Evolutionary conservation across 1,140 invertebrate species (phyloP), one percentile per base, ranked within the genome.

Genomic region (Ceratosolen fusciceps): DNA sequence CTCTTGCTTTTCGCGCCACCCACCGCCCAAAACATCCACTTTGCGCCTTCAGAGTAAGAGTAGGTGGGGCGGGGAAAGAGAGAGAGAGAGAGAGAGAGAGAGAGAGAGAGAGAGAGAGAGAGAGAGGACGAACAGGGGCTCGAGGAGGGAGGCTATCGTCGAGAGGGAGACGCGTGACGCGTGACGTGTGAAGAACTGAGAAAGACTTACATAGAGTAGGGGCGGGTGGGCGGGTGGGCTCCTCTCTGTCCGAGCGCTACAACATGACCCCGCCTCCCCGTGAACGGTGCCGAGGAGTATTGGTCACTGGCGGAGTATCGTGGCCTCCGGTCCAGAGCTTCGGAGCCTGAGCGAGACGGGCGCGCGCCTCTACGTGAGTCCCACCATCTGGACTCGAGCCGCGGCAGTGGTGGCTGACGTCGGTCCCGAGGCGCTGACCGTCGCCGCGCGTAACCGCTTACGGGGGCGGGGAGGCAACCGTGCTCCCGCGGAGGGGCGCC

Each of bases 271-370:
- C n/a, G 60, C 60, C 31, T 65, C 31, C 60, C 60, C 60, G 60
- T 34, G 31, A 65, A 65, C 14, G 31, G 60, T 65, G 24, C 60
- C 60, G 31, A 65, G 37, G 34, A 34, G 34, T 31, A 65, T 31
- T 65, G 34, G 60, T 65, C 60, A 65, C 60, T 65, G 34, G 60
- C 60, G 24, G 60, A 31, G 60, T 65, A 65, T 65, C 60, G 60
- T 19, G 34, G 19, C 60, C 8, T 65, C 34, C 60, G 60, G 60
- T 65, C 60, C 60, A 37, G 60, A 65, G 31, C 60, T 52, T 26
- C 31, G 31, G 60, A 65, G 60, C 21, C 60, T 65, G 60, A 65
- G 60, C 60, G 60, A 65, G 60, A 65, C 60, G n/a, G 34, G 5
- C 60, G 60, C 31, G 31, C 31, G 31, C 56, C 56, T 9, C 56